Conservation (phyloP, 2,113 vertebrate genomes). For the Pungitius pungitius region DNA sequence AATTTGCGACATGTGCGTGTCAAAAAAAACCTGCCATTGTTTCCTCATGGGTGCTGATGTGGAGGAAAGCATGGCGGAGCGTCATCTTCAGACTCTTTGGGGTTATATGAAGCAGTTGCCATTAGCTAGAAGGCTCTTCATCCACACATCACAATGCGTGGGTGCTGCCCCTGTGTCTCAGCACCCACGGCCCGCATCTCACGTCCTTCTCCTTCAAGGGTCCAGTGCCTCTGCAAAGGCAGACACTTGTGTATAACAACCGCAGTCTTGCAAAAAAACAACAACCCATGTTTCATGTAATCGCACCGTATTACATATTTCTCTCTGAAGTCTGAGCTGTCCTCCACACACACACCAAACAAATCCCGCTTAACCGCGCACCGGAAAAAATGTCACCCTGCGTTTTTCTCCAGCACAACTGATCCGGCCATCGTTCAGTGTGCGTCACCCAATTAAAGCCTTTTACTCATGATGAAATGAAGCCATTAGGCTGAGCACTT, state of each 20-base stretch:
- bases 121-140: slow-evolving; percentile 25
- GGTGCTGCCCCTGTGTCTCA: slow-evolving; percentile 29
- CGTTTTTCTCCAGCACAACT: slow-evolving; percentile 16
- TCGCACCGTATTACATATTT: slow-evolving; percentile 38
- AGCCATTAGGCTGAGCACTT: slow-evolving; percentile 73
- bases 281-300: slow-evolving; percentile 31
- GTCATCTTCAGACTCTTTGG: slow-evolving; percentile 15
- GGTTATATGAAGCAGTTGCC: slow-evolving; percentile 19
- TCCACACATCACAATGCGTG: slow-evolving; percentile 31
- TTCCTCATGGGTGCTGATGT: not conserved
- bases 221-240: slow-evolving; percentile 12
- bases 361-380: slow-evolving; percentile 7
- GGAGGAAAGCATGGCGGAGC: slow-evolving; percentile 6
- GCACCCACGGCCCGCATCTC: slow-evolving; percentile 31
- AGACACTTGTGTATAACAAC: not conserved
- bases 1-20: not conserved
- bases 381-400: slow-evolving; percentile 9
- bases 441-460: slow-evolving; percentile 72
- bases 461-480: slow-evolving; percentile 68
- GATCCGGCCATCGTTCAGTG: slow-evolving; percentile 59
- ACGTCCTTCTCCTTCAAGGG: slow-evolving; percentile 17
- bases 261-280: slow-evolving; percentile 5
- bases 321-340: slow-evolving; percentile 11
- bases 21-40: slow-evolving; percentile 28
- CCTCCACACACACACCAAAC: slow-evolving; percentile 5